These are phyloP conservation scores for Philonicus albiceps DNA, from an alignment of 2,888 invertebrate genomes.

Conservation along the genomic window DNA sequence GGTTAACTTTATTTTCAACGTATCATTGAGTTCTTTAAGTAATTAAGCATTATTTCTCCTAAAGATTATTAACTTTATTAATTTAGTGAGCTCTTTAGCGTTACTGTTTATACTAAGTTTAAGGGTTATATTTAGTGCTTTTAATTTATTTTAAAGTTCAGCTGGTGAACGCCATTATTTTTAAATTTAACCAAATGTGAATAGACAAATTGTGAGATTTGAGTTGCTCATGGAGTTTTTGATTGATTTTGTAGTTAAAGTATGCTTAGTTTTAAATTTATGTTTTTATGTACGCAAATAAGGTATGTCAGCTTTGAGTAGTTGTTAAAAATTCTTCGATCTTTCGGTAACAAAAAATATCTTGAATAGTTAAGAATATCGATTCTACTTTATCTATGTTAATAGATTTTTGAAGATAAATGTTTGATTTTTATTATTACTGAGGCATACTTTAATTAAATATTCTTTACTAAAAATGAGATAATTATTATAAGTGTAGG, in stretches of 20 bases:
- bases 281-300: background rate
- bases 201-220: background rate
- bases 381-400: background rate
- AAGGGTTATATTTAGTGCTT: conserved; percentile 7
- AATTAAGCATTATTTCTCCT: conserved; percentile 1
- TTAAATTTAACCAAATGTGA: background rate
- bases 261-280: background rate
- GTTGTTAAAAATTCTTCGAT: background rate
- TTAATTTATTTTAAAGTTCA: conserved; percentile 27
- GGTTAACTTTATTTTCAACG: conserved; percentile 34
- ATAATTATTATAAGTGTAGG: no score
- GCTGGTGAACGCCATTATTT: conserved; percentile 29
- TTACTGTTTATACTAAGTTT: conserved; percentile 5
- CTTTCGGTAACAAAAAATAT: background rate
- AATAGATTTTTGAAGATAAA: background rate
- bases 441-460: no score
- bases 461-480: no score
- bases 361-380: background rate
- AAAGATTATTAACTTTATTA: conserved; percentile 17
- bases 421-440: no score
- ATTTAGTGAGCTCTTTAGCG: conserved; percentile 13
- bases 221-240: background rate
- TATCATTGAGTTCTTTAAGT: conserved; percentile 5
- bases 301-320: background rate
- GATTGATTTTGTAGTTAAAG: background rate